Percentiles rank a stretch among this genome's conserved stretches.
Conservation (phyloP, 2,113 vertebrate species). For the zebrafish (Danio rerio) region GRCz12tu NC_133188.1:25928001-25928500, state of each 20-base stretch:
- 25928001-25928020: constrained; percentile 37
- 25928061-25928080: constrained; percentile 44
- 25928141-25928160: constrained; percentile 69
- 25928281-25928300: constrained; percentile 69
- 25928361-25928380: constrained; percentile 64
- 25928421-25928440: constrained; percentile 41
- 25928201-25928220: constrained; percentile 49
- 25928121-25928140: constrained; percentile 45
- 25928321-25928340: constrained; percentile 50
- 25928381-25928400: constrained; percentile 65
- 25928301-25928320: constrained; percentile 67
- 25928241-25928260: constrained; percentile 23
- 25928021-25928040: constrained; percentile 47
- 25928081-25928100: constrained; percentile 34
- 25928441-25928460: constrained; percentile 34
- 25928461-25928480: constrained; percentile 50
- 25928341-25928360: constrained; percentile 51
- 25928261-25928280: constrained; percentile 54
- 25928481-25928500: constrained; percentile 75
- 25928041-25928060: constrained; percentile 45
- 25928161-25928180: constrained; percentile 68
- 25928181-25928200: constrained; percentile 56
- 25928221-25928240: background rate
- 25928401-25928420: constrained; percentile 67
- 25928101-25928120: constrained; percentile 26